These are phyloP conservation scores for Phyllotreta striolata DNA, from an alignment of 2,888 invertebrate species.

Conservation along the genomic window DNA sequence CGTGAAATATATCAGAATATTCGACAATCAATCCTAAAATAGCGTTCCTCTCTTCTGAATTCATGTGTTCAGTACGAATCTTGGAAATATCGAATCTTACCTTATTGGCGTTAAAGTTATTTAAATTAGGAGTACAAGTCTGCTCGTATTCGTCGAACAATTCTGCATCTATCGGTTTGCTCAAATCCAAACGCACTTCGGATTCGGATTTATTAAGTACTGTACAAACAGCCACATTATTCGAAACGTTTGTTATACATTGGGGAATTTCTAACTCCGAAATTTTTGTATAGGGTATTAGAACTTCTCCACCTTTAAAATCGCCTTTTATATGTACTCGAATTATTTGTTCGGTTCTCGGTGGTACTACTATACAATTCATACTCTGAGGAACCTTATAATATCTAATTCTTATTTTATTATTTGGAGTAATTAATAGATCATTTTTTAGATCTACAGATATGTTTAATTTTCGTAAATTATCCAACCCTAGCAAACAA, in stretches of 20 bases:
- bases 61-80: constrained; percentile 11
- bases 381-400: background rate
- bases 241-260: background rate
- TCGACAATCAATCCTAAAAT: constrained; percentile 11
- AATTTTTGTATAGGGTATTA: constrained; percentile 1
- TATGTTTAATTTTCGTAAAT: constrained; percentile 2
- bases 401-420: too few species aligned
- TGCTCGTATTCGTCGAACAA: too few species aligned
- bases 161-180: background rate
- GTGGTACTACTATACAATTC: background rate
- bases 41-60: constrained; percentile 16
- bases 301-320: background rate
- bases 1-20: constrained; percentile 28
- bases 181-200: background rate
- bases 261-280: background rate
- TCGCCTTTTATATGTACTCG: background rate
- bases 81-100: too few species aligned
- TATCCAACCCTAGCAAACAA: background rate
- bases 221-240: background rate
- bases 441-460: background rate
- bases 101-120: too few species aligned
- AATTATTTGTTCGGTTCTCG: constrained; percentile 4
- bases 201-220: background rate
- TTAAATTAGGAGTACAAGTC: too few species aligned
- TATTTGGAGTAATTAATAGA: background rate